Evolutionary conservation across 2,888 invertebrate genomes (phyloP), one percentile per base, ranked within the genome.

Genomic region (Drosophila suboccidentalis): DNA sequence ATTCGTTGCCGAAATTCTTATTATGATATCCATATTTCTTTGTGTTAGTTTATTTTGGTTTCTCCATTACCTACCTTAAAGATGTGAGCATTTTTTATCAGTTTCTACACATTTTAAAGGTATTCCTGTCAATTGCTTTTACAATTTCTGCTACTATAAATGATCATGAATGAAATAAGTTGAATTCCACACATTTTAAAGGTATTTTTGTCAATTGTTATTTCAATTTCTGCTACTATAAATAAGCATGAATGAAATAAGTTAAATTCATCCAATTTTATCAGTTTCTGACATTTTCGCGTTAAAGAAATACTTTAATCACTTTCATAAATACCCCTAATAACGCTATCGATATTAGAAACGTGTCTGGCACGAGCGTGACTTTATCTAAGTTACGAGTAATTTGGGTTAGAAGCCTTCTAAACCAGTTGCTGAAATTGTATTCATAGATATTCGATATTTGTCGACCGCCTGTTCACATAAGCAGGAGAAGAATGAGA

Each of bases 371-470:
- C 43, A 10, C 26, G 32, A 76, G 38, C 77, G 77, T 76, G 76
- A 76, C 80, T 80, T 76, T 76, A 80, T 76, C 77, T 53, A 19
- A 44, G 34, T 8, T 58, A 41, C 4, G 2, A 50, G 47, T 41
- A 44, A 50, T 71, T 55, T 53, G n/a, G 58, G 19, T 36, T 44
- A 80, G 80, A 76, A 80, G 76, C 54, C 70, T 64, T 58, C 76
- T 59, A 80, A 80, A 65, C 80, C 61, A 81, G 78, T 83, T 65
- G 55, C 71, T 46, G 71, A 58, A 62, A 11, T 17, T 32, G 10
- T 10, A 29, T 17, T 54, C 43, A 53, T 39, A 46, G 36, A 26
- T 47, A 47, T 15, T 41, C 57, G 64, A 75, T 59, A 67, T 79
- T 61, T 74, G 75, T 43, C 41, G 13, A 22, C 9, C 8, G 34